Conservation (phyloP, 1,140 invertebrate species). For the Samia ricini region DNA sequence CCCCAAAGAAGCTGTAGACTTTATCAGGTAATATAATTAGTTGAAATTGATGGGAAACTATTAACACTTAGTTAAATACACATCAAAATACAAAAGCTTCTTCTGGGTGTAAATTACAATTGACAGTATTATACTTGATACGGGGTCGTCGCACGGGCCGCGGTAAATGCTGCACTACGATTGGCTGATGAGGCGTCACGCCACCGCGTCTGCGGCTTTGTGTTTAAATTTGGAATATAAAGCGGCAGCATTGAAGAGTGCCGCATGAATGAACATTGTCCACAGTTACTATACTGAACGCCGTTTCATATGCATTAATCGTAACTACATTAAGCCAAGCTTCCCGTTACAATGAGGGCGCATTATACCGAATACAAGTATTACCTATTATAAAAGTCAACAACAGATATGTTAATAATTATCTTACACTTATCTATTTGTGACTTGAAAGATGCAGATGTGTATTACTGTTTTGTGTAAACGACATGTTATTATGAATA, state of each 20-base stretch:
- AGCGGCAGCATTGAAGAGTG: constrained; percentile 20
- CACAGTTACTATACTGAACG: constrained; percentile 1
- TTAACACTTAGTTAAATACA: not conserved
- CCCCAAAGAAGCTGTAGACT: too few species aligned
- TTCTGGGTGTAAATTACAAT: not conserved
- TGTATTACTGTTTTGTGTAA: too few species aligned
- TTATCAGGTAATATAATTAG: too few species aligned
- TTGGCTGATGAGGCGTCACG: constrained; percentile 45
- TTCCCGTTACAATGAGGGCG: not conserved
- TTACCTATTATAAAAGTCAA: not conserved
- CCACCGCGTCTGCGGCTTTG: constrained; percentile 39
- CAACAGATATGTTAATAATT: too few species aligned
- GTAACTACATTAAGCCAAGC: constrained; percentile 7
- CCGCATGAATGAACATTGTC: constrained; percentile 22
- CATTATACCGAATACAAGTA: not conserved
- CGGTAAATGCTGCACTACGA: constrained; percentile 23
- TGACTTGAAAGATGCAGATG: not conserved
- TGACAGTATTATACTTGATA: constrained; percentile 9
- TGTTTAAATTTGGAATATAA: constrained; percentile 53
- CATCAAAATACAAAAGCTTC: not conserved
- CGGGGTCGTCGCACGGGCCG: constrained; percentile 42
- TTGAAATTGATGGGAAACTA: too few species aligned
- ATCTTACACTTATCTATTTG: too few species aligned
- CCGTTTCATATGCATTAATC: constrained; percentile 6
- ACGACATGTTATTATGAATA: too few species aligned